Evolutionary conservation across 2,113 vertebrate species (phyloP).

Genomic region (Dendrocopos noguchii): DNA sequence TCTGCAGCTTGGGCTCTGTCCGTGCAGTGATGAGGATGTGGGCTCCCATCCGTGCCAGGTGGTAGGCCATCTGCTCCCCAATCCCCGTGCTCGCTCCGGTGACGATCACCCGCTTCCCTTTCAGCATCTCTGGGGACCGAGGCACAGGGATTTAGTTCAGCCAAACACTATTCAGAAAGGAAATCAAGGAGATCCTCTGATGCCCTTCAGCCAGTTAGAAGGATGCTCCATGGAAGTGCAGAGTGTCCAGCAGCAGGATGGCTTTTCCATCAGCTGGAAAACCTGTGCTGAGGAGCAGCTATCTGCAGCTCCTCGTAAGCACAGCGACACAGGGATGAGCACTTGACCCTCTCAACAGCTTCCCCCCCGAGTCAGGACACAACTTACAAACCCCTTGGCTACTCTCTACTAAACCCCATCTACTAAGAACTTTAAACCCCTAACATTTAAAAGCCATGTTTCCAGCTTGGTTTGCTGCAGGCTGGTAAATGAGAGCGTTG

Average conservation of each 20-base stretch:
- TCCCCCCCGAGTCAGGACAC: not conserved
- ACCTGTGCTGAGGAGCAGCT: not conserved
- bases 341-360: not conserved
- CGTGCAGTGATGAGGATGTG: slow-evolving; percentile 78
- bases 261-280: not conserved
- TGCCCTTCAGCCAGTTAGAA: not conserved
- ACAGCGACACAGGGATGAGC: not conserved
- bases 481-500: accelerated
- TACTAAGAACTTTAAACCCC: not conserved
- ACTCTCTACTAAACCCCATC: not conserved
- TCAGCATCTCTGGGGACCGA: slow-evolving; percentile 76
- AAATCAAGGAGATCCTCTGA: no score
- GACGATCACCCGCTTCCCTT: slow-evolving; percentile 79
- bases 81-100: slow-evolving; percentile 82
- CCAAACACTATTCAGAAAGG: not conserved
- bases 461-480: not conserved
- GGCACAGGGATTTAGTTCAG: not conserved
- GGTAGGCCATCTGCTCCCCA: slow-evolving; percentile 80
- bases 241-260: not conserved
- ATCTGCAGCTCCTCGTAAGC: not conserved
- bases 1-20: slow-evolving; percentile 71
- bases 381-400: not conserved
- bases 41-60: slow-evolving; percentile 78
- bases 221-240: accelerated
- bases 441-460: not conserved